Percentiles rank a stretch among this genome's conserved stretches.
phyloP scores from a whole-genome alignment of 1,140 invertebrate species.

The Zaprionus inermis region DNA sequence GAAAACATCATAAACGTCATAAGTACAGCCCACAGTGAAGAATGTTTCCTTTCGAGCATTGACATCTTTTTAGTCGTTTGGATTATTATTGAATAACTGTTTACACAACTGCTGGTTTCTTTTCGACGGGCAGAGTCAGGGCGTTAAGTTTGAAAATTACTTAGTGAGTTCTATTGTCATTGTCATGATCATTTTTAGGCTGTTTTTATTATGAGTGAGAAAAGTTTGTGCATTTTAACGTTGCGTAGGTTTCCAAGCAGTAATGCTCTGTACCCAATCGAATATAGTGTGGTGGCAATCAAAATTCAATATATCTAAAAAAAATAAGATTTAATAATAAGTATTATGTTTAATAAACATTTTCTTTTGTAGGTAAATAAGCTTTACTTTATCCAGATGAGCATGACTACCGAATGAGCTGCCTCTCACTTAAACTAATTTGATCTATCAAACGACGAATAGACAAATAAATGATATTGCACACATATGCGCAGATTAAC shows the following conservation, averaged over 20 bases:
- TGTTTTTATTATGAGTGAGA: not conserved
- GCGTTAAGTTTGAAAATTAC: conserved; percentile 14
- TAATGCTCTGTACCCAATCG: conserved; percentile 2
- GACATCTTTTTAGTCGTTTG: conserved; percentile 56
- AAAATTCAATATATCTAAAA: conserved; percentile 31
- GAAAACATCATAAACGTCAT: conserved; percentile 60
- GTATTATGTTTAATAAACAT: not conserved
- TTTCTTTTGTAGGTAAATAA: not conserved
- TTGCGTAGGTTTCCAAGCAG: conserved; percentile 6
- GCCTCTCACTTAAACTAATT: too few relatives aligned
- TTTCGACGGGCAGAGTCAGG: not conserved
- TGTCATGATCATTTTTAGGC: conserved; percentile 5
- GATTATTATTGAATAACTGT: conserved; percentile 21
- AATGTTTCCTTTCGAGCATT: conserved; percentile 67
- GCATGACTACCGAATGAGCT: too few relatives aligned
- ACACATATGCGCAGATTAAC: too few relatives aligned
- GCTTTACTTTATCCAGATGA: not conserved
- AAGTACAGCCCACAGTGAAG: conserved; percentile 65
- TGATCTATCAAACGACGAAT: too few relatives aligned
- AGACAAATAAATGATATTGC: too few relatives aligned
- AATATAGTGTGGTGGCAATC: conserved; percentile 20
- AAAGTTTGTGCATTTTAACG: conserved; percentile 12
- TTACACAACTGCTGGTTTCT: conserved; percentile 17
- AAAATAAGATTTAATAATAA: not conserved
- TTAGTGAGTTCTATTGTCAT: conserved; percentile 24